Conservation (phyloP, 2,113 vertebrate species). For the Eretmochelys imbricata region DNA sequence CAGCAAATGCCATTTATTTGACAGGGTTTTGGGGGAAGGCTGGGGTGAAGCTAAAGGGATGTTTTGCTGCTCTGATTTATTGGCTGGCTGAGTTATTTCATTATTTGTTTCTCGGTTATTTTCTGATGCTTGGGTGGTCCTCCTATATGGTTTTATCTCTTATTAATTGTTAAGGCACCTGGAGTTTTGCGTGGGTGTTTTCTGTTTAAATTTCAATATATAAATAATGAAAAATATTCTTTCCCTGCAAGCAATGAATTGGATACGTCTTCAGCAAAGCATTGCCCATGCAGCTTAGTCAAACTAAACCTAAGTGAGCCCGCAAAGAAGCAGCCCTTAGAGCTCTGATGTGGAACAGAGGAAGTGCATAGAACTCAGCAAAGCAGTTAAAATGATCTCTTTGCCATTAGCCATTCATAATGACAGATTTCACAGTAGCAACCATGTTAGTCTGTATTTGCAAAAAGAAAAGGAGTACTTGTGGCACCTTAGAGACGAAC, state of each 20-base stretch:
- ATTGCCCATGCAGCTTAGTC: neutral
- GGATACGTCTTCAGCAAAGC: neutral
- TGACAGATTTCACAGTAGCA: no score
- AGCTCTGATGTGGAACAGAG: neutral
- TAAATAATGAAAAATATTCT: neutral
- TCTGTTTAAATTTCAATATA: neutral
- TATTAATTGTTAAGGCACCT: neutral
- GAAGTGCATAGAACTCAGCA: neutral
- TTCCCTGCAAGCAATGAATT: neutral
- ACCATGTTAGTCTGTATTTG: no score
- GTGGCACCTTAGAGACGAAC: no score
- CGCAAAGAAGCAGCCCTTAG: neutral
- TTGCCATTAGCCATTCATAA: neutral
- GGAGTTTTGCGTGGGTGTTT: neutral
- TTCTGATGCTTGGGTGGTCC: neutral
- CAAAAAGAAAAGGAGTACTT: no score
- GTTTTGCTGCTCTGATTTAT: neutral
- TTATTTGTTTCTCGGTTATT: neutral
- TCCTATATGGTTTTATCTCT: neutral
- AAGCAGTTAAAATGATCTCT: slow-evolving; percentile 1
- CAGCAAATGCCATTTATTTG: neutral
- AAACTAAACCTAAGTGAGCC: neutral
- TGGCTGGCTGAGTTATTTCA: neutral
- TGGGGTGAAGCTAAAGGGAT: neutral
- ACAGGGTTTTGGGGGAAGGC: neutral